Conservation (phyloP, 2,113 vertebrate species). For the Mesembrinibis cayennensis region DNA sequence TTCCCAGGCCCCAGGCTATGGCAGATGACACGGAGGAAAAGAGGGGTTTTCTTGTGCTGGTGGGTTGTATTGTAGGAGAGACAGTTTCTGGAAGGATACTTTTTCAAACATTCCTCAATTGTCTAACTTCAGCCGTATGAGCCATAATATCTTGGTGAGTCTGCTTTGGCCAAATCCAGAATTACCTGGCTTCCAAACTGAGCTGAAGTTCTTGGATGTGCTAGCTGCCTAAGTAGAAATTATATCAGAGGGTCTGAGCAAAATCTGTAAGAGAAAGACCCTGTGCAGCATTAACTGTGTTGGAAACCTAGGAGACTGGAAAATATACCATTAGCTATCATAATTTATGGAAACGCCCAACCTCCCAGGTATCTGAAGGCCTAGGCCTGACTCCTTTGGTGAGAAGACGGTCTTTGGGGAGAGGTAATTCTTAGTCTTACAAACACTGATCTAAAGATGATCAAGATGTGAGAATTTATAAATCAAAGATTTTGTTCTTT, state of each 20-base stretch:
- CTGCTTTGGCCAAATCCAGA: background rate
- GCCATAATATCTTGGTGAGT: accelerated
- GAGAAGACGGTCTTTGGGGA: background rate
- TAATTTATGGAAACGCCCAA: background rate
- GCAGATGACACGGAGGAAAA: background rate
- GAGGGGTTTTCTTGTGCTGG: background rate
- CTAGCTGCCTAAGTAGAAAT: background rate
- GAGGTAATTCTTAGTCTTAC: background rate
- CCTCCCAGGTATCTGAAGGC: background rate
- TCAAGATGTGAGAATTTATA: background rate
- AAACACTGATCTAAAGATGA: background rate
- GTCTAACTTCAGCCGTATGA: background rate
- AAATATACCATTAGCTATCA: background rate
- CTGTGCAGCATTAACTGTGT: background rate
- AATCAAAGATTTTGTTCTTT: background rate
- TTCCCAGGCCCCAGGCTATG: background rate
- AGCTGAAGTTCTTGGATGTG: background rate
- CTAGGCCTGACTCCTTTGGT: background rate
- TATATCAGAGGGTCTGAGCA: background rate
- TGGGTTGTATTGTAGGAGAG: background rate
- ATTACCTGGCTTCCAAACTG: background rate
- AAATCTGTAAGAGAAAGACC: background rate
- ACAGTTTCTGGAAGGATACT: background rate
- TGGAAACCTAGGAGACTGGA: background rate
- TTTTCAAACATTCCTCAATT: background rate